Percentiles rank a stretch among this genome's conserved stretches.
These are phyloP conservation scores for Passer domesticus DNA, from an alignment of 2,113 vertebrate species.

Conservation along the genomic window DNA sequence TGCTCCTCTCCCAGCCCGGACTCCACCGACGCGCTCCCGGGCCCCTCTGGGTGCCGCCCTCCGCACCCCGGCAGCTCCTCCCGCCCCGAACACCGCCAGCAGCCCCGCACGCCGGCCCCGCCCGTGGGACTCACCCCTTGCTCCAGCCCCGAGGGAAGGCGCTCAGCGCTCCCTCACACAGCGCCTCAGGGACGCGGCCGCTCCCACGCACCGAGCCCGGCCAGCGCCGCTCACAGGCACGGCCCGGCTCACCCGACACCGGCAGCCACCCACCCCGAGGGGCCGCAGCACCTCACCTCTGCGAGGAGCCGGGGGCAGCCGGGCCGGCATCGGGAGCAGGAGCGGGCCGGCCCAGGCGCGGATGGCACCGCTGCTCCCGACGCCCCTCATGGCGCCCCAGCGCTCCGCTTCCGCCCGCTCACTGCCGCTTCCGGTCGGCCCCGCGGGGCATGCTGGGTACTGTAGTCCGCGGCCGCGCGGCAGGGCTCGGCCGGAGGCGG, in stretches of 20 bases:
- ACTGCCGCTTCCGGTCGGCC: not conserved
- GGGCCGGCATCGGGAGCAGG: not conserved
- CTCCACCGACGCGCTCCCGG: fast-evolving
- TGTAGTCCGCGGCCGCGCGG: fast-evolving
- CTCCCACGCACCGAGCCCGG: not conserved
- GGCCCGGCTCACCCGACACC: not conserved
- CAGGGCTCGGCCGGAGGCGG: not conserved
- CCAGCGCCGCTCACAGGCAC: not conserved
- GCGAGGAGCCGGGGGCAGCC: not conserved
- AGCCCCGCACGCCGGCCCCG: fast-evolving
- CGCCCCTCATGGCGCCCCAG: not conserved
- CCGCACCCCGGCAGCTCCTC: fast-evolving
- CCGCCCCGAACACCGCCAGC: fast-evolving
- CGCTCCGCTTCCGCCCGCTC: not conserved
- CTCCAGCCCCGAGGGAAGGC: not conserved
- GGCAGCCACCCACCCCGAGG: not conserved
- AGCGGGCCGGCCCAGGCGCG: not conserved
- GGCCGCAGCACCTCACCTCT: not conserved
- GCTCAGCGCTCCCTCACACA: not conserved
- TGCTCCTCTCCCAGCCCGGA: not conserved
- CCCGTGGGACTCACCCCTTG: not conserved
- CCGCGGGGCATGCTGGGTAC: not conserved
- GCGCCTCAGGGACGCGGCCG: not conserved
- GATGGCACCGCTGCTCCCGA: not conserved
- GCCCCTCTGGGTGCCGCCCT: fast-evolving